Base-by-base conservation (phyloP, 2,888 invertebrate species). In the Mythimna loreyi region DNA sequence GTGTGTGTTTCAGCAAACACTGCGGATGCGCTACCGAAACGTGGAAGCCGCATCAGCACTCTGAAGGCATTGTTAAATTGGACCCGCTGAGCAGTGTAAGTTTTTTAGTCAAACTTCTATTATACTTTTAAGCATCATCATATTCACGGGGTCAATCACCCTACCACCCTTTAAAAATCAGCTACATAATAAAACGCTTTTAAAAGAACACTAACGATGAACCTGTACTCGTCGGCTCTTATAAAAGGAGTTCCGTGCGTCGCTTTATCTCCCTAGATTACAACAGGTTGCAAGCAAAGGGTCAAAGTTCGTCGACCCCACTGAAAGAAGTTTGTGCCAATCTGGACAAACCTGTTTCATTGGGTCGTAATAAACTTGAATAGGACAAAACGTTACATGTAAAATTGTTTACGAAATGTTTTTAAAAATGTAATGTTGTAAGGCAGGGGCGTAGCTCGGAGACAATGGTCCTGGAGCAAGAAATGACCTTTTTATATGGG, bases 201-300 rank as follows among this genome's bases (percentile, higher is more conserved):
- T 40, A 25, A 72, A 55, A 49, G 19, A 52, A 57, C 9, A 23
- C 23, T 19, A 40, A 11, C 25, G 25, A 33, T 40, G 55, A 64
- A 33, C 49, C 40, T 21, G 47, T 47, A 71, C 56, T n/a, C 36
- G 56, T 19, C 50, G 45, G 36, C 36, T 30, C 52, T 58, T 62
- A 63, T 52, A 49, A 77, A 71, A 71, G 45, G 50, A 65, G 63
- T 57, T 50, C 30, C 74, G 67, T 59, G 55, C 36, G 47, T 73
- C 62, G 28, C 55, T 57, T 63, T 43, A 67, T 73, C 62, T 67
- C 57, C 79, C 57, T 67, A 57, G 53, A 53, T 64, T 57, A 64
- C 59, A 66, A 67, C 74, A 67, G 63, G 67, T 77, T 58, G 36
- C 43, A 60, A 73, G 43, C 52, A 60, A 67, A 49, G 74, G 74